A percentile compares a stretch with the other conserved stretches of the same genome.
Evolutionary conservation across 2,113 vertebrate species (phyloP).

Genomic region (Cyprinus carpio): DNA sequence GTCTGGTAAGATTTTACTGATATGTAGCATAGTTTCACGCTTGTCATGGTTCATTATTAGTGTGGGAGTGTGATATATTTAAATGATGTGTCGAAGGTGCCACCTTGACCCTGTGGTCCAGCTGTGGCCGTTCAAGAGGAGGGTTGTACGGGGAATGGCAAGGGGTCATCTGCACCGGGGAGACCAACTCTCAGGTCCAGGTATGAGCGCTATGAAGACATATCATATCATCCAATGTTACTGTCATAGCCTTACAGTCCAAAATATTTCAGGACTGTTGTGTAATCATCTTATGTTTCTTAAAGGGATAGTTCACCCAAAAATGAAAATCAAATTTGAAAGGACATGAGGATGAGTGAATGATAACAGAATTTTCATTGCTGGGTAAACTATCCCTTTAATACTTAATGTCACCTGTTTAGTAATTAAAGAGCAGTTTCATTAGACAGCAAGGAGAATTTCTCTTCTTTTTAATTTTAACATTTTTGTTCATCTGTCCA

Average conservation of each 20-base stretch:
- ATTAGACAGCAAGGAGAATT: not conserved
- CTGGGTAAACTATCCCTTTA: too few species aligned
- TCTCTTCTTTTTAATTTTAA: not conserved
- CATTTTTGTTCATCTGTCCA: constrained; percentile 55
- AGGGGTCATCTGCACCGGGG: constrained; percentile 90
- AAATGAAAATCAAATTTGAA: too few species aligned
- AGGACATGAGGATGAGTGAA: too few species aligned
- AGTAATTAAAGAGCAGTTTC: not conserved
- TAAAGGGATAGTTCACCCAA: too few species aligned
- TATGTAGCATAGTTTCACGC: not conserved
- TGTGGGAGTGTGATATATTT: constrained; percentile 18
- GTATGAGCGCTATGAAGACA: constrained; percentile 60
- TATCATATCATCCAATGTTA: not conserved
- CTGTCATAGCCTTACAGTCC: too few species aligned
- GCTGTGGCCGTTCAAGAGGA: constrained; percentile 88
- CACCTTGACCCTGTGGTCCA: constrained; percentile 93
- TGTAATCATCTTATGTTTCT: not conserved
- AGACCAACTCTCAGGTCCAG: constrained; percentile 91
- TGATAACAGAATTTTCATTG: too few species aligned
- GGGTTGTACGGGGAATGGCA: constrained; percentile 92
- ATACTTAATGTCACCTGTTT: not conserved
- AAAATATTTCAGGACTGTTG: not conserved
- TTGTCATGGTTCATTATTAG: not conserved
- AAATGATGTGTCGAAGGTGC: constrained; percentile 75
- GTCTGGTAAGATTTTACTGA: constrained; percentile 75